A percentile compares a stretch with the other conserved stretches of the same genome.
phyloP scores from a whole-genome alignment of 2,797 vertebrate genomes.

The Acomys russatus region DNA sequence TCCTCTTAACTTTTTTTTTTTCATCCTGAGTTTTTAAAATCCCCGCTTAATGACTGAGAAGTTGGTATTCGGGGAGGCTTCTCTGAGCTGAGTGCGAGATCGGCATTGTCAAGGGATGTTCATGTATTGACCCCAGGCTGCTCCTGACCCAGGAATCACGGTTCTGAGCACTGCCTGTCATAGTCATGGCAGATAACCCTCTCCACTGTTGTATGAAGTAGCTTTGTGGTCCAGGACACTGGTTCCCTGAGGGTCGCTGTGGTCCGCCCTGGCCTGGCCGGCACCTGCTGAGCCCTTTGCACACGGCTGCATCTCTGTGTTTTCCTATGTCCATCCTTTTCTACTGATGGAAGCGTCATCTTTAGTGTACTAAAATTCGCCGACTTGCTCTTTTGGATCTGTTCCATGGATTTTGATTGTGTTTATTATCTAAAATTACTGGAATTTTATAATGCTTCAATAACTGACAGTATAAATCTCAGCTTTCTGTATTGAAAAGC shows the following conservation, averaged over 20 bases:
- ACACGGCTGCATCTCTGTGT: not conserved
- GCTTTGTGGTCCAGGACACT: not conserved
- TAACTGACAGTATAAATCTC: slow-evolving; percentile 23
- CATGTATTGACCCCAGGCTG: not conserved
- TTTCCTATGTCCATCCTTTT: not conserved
- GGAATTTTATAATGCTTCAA: not conserved
- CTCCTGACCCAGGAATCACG: not conserved
- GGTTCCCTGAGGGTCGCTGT: not conserved
- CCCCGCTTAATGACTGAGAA: not conserved
- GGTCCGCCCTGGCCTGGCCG: not conserved
- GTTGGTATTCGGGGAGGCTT: not conserved
- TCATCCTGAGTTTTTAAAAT: not conserved
- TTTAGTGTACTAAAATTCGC: slow-evolving; percentile 21
- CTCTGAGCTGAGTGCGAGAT: not conserved
- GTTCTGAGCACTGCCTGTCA: not conserved
- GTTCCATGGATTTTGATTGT: slow-evolving; percentile 30
- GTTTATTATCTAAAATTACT: slow-evolving; percentile 31
- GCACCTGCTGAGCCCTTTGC: not conserved
- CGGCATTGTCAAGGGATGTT: not conserved
- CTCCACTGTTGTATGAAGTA: not conserved
- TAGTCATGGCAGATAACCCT: not conserved
- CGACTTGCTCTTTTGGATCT: not conserved
- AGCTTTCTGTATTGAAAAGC: slow-evolving; percentile 47
- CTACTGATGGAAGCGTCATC: not conserved
- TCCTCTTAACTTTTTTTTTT: not conserved